phyloP scores from a whole-genome alignment of 2,888 invertebrate genomes.

The Sipunculus nudus region DNA sequence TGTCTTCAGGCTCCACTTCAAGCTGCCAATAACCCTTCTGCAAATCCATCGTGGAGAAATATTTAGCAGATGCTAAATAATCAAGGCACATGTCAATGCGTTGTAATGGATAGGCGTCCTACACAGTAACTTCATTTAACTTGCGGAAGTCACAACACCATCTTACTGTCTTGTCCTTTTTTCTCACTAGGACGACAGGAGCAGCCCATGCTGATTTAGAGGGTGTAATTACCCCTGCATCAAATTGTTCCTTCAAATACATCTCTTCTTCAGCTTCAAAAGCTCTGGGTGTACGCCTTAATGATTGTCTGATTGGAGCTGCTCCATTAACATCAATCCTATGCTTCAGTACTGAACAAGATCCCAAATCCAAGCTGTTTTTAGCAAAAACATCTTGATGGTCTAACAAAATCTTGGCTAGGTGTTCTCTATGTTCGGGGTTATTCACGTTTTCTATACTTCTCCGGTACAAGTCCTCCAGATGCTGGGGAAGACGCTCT shows the following conservation, averaged over 20 bases:
- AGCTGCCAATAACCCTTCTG: not conserved
- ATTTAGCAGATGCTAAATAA: not conserved
- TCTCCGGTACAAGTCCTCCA: no score
- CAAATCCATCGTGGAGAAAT: not conserved
- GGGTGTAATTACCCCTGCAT: not conserved
- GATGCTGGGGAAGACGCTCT: no score
- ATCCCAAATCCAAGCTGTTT: constrained; percentile 1
- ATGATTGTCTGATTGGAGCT: constrained; percentile 8
- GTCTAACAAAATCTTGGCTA: not conserved
- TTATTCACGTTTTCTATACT: not conserved
- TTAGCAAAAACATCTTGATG: constrained; percentile 3
- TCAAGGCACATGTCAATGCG: constrained; percentile 17
- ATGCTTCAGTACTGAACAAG: not conserved
- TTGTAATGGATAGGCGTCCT: constrained; percentile 11
- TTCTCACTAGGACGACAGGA: constrained; percentile 8
- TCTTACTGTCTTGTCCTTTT: constrained; percentile 8
- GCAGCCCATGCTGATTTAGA: constrained; percentile 9
- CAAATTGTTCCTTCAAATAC: not conserved
- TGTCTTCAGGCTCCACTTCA: constrained; percentile 9
- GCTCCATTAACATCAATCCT: constrained; percentile 7
- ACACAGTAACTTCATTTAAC: constrained; percentile 8
- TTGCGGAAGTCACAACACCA: constrained; percentile 16
- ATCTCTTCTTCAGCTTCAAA: constrained; percentile 3
- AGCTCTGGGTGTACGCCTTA: constrained; percentile 3
- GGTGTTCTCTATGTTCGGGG: not conserved